phyloP scores from a whole-genome alignment of 2,113 vertebrate genomes.

The Typhlomys cinereus region DNA sequence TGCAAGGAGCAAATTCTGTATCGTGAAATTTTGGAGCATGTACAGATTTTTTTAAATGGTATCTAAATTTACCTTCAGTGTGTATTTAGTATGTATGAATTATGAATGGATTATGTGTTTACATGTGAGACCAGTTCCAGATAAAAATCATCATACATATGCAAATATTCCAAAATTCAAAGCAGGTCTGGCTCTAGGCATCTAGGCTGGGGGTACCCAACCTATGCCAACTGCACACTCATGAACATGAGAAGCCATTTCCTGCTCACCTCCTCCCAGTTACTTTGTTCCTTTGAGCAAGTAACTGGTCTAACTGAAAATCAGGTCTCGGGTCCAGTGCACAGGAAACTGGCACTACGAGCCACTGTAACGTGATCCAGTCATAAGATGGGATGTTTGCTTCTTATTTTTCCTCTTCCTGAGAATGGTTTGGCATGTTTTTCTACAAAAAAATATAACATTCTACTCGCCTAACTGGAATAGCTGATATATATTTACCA shows the following conservation, averaged over 20 bases:
- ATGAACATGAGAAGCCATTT: not conserved
- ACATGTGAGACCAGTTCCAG: not conserved
- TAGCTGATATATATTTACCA: not conserved
- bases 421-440: not conserved
- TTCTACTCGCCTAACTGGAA: too few relatives aligned
- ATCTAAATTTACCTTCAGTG: not conserved
- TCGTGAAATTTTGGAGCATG: not conserved
- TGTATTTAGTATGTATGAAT: not conserved
- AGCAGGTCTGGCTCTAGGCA: not conserved
- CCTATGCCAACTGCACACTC: not conserved
- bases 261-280: not conserved
- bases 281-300: not conserved
- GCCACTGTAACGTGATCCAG: not conserved
- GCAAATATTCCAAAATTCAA: not conserved
- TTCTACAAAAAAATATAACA: not conserved
- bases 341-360: not conserved
- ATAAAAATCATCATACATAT: not conserved
- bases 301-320: not conserved
- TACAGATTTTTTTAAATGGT: not conserved
- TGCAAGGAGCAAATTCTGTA: not conserved
- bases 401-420: constrained; percentile 39
- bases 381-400: not conserved
- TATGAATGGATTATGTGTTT: not conserved
- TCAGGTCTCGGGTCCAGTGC: not conserved
- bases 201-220: too few relatives aligned